Conservation (phyloP, 2,888 invertebrate genomes). For the Mesorhabditis belari region DNA sequence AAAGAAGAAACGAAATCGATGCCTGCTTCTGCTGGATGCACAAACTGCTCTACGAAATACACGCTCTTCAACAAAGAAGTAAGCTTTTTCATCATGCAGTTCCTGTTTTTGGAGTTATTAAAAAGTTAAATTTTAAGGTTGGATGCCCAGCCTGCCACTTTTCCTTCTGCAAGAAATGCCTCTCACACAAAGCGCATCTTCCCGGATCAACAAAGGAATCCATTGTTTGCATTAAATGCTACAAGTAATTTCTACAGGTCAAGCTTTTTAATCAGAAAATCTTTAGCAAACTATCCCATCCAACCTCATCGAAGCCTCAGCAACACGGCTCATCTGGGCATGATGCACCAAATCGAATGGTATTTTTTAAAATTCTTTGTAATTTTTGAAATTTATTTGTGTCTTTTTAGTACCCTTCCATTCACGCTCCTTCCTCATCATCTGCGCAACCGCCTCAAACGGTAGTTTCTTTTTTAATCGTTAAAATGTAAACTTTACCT, state of each 20-base stretch:
- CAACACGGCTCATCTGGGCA: no score
- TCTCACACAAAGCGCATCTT: conserved; percentile 30
- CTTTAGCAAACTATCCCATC: no score
- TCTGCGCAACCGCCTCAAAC: neutral
- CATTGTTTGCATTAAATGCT: conserved; percentile 43
- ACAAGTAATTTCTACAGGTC: conserved; percentile 16
- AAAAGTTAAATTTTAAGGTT: conserved; percentile 13
- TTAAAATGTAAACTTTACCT: neutral
- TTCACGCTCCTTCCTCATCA: conserved; percentile 7
- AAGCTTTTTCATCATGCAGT: neutral
- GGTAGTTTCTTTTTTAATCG: no score
- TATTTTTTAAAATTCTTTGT: neutral
- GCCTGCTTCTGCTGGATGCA: conserved; percentile 29
- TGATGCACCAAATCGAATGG: neutral
- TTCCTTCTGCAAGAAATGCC: conserved; percentile 47
- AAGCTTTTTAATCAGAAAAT: no score
- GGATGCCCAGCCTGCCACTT: conserved; percentile 43
- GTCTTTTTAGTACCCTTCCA: neutral
- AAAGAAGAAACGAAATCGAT: no score
- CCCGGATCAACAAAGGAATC: conserved; percentile 32
- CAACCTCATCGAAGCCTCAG: no score
- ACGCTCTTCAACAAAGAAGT: conserved; percentile 31
- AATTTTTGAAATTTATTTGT: neutral
- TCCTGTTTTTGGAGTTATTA: neutral
- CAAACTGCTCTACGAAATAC: conserved; percentile 32